phyloP scores from a whole-genome alignment of 2,797 vertebrate species.

The Thalassophryne amazonica region DNA sequence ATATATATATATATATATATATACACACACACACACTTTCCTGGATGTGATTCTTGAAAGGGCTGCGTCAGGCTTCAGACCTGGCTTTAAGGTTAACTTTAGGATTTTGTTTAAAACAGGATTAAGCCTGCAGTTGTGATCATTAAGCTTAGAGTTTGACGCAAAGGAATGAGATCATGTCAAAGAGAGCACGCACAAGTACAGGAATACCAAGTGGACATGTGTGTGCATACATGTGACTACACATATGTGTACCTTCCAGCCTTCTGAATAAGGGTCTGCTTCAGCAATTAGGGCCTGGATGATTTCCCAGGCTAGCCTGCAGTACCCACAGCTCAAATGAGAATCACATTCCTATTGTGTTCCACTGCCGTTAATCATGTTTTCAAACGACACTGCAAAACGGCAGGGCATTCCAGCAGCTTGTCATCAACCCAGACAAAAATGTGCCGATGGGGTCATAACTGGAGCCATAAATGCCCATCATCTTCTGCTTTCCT shows the following conservation, averaged over 20 bases:
- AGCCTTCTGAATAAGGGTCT: constrained; percentile 62
- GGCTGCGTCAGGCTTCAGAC: no score
- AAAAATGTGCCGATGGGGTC: constrained; percentile 67
- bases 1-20: no score
- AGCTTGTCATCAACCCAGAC: constrained; percentile 64
- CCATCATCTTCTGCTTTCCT: constrained; percentile 43
- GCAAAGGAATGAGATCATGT: no score
- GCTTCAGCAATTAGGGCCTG: constrained; percentile 74
- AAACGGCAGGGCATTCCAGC: constrained; percentile 57
- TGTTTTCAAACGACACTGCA: constrained; percentile 66
- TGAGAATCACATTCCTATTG: constrained; percentile 74
- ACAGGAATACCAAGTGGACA: no score
- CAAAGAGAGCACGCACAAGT: no score
- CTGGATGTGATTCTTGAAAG: no score
- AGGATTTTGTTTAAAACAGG: no score
- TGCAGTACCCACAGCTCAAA: constrained; percentile 60
- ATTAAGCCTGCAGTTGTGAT: no score
- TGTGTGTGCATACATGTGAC: not conserved
- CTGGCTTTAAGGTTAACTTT: no score
- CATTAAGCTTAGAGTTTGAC: no score
- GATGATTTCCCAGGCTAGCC: constrained; percentile 71
- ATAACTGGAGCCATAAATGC: constrained; percentile 62
- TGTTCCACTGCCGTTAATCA: constrained; percentile 72
- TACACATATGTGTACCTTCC: constrained; percentile 31
- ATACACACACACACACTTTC: no score